These are phyloP conservation scores for Theocolax elegans DNA, from an alignment of 1,140 invertebrate genomes.

Conservation along the genomic window DNA sequence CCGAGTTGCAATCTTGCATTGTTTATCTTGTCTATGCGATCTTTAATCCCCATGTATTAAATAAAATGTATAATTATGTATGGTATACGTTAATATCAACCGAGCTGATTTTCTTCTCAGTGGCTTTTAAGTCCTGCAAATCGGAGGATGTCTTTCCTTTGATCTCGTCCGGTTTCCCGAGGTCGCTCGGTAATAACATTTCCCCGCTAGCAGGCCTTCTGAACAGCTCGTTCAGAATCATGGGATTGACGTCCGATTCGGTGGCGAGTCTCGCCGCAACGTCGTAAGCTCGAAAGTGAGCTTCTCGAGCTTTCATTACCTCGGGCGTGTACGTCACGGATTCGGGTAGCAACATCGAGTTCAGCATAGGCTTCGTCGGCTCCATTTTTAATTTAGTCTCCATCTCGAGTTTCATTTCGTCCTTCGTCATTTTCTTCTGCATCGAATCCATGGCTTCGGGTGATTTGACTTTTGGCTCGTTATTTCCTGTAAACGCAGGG, in stretches of 20 bases:
- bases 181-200: background rate
- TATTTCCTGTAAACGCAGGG: no score
- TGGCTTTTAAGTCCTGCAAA: no score
- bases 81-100: no score
- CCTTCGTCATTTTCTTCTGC: no score
- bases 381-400: no score
- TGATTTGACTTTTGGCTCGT: background rate
- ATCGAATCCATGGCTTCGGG: background rate
- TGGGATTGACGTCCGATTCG: conserved; percentile 24
- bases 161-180: background rate
- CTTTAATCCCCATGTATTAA: no score
- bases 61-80: no score
- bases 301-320: conserved; percentile 53
- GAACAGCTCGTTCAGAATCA: background rate
- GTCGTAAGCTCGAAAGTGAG: conserved; percentile 54
- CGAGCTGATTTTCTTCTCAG: no score
- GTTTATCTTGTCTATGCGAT: no score
- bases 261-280: conserved; percentile 33
- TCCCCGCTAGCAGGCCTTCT: background rate
- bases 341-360: conserved; percentile 32
- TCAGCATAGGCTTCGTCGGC: no score
- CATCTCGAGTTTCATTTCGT: background rate
- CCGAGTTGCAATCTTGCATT: no score
- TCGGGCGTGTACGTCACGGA: conserved; percentile 58
- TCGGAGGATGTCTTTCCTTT: no score